Evolutionary conservation across 2,888 invertebrate genomes (phyloP).

Genomic region (Xanthia icteritia): DNA sequence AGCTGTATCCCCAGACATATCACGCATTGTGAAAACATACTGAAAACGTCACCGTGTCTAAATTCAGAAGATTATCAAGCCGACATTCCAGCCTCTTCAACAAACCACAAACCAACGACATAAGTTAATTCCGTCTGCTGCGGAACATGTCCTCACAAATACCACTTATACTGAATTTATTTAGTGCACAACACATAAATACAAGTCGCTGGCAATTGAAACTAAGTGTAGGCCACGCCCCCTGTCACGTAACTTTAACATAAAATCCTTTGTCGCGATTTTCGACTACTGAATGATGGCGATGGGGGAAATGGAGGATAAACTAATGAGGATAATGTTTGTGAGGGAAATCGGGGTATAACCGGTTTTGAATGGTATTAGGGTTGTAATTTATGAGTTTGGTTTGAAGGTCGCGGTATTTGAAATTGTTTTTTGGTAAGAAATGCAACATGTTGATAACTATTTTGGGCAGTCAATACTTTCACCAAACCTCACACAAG

Average conservation of each 20-base stretch:
- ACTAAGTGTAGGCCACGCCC: conserved; percentile 80
- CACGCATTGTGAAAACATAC: background rate
- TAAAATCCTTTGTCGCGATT: conserved; percentile 72
- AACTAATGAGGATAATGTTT: conserved; percentile 67
- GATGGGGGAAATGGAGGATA: conserved; percentile 60
- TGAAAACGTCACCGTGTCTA: background rate
- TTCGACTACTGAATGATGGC: conserved; percentile 67
- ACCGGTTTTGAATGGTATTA: conserved; percentile 58
- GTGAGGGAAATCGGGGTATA: conserved; percentile 62
- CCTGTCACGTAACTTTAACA: conserved; percentile 66
- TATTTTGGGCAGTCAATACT: background rate
- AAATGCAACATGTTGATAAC: conserved; percentile 1
- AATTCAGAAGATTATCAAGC: conserved; percentile 18
- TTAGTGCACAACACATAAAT: conserved; percentile 83
- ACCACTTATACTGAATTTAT: conserved; percentile 86
- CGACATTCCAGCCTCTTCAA: conserved; percentile 12
- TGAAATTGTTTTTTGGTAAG: background rate
- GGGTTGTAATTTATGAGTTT: conserved; percentile 44
- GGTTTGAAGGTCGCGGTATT: conserved; percentile 20
- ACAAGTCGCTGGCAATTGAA: conserved; percentile 79
- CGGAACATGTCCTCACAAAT: conserved; percentile 79
- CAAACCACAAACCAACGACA: conserved; percentile 32
- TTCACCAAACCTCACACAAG: background rate
- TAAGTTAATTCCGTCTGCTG: conserved; percentile 51
- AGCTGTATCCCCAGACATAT: background rate